phyloP scores from a whole-genome alignment of 2,888 invertebrate species.

The Aplocera efformata region DNA sequence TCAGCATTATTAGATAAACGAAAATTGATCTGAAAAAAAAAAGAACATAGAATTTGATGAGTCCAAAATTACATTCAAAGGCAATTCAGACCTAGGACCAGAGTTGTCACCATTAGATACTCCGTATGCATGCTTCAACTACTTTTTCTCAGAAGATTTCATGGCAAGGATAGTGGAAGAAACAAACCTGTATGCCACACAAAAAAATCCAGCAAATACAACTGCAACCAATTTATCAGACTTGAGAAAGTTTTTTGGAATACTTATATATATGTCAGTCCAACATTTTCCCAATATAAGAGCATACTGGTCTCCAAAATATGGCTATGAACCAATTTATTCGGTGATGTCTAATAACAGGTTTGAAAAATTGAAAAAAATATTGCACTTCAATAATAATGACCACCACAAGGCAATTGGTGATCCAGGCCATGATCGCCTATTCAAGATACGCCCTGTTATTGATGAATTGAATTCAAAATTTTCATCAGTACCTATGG shows the following conservation, averaged over 20 bases:
- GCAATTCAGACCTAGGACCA: too few relatives aligned
- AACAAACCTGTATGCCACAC: slow-evolving; percentile 12
- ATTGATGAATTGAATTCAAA: slow-evolving; percentile 36
- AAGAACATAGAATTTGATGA: too few relatives aligned
- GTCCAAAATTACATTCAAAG: too few relatives aligned
- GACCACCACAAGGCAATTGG: slow-evolving; percentile 33
- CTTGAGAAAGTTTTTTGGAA: slow-evolving; percentile 35
- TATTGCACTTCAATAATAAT: slow-evolving; percentile 43
- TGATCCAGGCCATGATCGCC: slow-evolving; percentile 33
- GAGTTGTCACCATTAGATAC: too few relatives aligned
- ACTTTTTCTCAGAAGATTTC: too few relatives aligned
- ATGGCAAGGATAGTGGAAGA: slow-evolving; percentile 15
- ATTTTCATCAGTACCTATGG: slow-evolving; percentile 36
- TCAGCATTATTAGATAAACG: too few relatives aligned
- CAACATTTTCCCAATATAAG: slow-evolving; percentile 37
- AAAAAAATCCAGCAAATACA: slow-evolving; percentile 16
- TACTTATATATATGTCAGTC: slow-evolving; percentile 35
- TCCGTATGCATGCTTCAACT: too few relatives aligned
- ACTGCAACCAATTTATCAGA: slow-evolving; percentile 31
- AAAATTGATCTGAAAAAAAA: too few relatives aligned
- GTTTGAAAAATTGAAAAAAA: too few relatives aligned
- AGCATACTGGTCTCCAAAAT: slow-evolving; percentile 39
- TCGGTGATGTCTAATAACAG: slow-evolving; percentile 29
- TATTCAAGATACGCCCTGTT: slow-evolving; percentile 38
- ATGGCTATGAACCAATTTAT: slow-evolving; percentile 39